Evolutionary conservation across 53 echinoderm and acorn worm genomes (phyloP), one percentile per base, ranked within the genome.

Genomic region (Luidia sarsii): DNA sequence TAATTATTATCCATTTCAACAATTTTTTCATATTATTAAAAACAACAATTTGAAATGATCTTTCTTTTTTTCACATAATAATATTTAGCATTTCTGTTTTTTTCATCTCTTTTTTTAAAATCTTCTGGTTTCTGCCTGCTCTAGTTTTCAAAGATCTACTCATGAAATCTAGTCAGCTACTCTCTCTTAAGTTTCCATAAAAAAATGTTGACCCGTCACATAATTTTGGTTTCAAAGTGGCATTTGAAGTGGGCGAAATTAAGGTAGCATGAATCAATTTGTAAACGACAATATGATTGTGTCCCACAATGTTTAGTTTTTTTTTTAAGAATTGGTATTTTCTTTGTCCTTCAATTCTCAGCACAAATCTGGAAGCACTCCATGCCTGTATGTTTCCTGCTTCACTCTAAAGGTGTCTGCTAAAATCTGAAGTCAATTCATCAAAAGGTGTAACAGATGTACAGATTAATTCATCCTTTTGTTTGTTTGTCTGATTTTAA

Each of bases 1-100:
- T 72, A 84, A 72, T 84, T 72, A 84, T 64, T 50, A 72, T 63
- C 73, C 77, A 77, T 73, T 84, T 84, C 73, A 84, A 72, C 69
- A 54, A 53, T 81, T 64, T 73, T 80, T 83, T 70, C 55, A 38
- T 67, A 67, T 77, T 36, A 34, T 65, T 46, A 77, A 60, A 77
- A 77, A 59, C 55, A 74, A n/a, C 65, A 77, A 53, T 77, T 77
- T 77, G 77, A 77, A 77, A 77, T 77, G 77, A 77, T 77, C 46
- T 74, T 68, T n/a, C n/a, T n/a, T 6, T 41, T 53, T 67, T 67
- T 60, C 60, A 60, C 77, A 77, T 60, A 72, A 77, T 77, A 77
- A 41, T 41, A 41, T 65, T 65, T 65, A 65, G 65, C 65, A 65
- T 65, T 65, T 61, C 61, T 56, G n/a, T n/a, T n/a, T n/a, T n/a